Evolutionary conservation across 2,113 vertebrate genomes (phyloP).

Genomic region (Patagioenas fasciata): DNA sequence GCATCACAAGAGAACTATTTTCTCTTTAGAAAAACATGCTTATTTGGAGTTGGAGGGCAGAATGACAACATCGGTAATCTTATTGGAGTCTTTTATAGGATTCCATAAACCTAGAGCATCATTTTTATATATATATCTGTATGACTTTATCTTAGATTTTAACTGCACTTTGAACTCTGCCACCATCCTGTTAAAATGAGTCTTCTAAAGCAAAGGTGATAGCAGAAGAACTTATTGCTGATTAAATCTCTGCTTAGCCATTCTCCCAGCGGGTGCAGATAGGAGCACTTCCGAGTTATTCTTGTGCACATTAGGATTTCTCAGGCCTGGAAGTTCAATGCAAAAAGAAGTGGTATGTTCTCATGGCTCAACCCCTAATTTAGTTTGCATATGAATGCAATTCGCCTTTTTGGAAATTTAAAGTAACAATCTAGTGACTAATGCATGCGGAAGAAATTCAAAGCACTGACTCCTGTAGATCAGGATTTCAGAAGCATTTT

Average conservation of each 20-base stretch:
- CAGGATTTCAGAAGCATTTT: slow-evolving; percentile 1
- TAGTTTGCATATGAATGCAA: slow-evolving; percentile 35
- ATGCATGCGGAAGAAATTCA: not conserved
- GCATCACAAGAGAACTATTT: not conserved
- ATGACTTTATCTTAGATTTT: not conserved
- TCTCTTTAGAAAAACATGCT: not conserved
- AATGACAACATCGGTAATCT: not conserved
- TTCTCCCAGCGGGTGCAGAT: not conserved
- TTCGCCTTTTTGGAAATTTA: not conserved
- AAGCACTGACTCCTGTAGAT: slow-evolving; percentile 10
- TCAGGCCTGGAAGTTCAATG: not conserved
- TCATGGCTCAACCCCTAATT: slow-evolving; percentile 6
- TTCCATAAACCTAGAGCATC: not conserved
- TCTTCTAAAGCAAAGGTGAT: not conserved
- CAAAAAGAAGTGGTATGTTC: slow-evolving; percentile 22
- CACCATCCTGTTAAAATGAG: not conserved
- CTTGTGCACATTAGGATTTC: slow-evolving; percentile 7
- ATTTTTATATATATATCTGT: not conserved
- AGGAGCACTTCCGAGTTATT: not conserved
- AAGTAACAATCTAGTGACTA: not conserved
- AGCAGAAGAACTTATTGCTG: not conserved
- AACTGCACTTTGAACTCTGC: not conserved
- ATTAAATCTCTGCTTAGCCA: not conserved
- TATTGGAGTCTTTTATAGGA: not conserved
- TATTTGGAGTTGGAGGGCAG: not conserved